Base-by-base conservation (phyloP, 2,797 vertebrate genomes). In the Cossypha dichroa region DNA sequence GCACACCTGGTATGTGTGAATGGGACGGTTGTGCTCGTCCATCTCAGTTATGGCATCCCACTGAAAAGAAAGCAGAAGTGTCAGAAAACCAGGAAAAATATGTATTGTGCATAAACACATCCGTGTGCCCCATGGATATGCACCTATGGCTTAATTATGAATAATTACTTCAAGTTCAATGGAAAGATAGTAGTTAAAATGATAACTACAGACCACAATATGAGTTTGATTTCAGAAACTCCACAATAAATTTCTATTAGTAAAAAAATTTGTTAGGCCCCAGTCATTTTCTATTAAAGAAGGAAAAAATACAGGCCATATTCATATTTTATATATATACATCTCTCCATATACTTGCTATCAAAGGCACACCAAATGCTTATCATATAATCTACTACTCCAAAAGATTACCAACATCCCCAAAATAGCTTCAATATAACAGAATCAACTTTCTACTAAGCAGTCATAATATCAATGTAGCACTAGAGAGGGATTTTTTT, bases 11-110 rank as follows among this genome's bases (percentile, higher is more conserved):
- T 99, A 99, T 1, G 99, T 99, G 63, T 99, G 99, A 90, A 99
- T 99, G 94, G 99, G 99, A 40, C 98, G 98, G 95, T 99, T 99
- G 96, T 99, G 99, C 90, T 99, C 99, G 73, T 99, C 99, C 99
- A 99, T 99, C 97, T 99, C 99, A 36, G 99, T 99, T 94, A 99
- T 99, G 91, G 99, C 98, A 85, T 99, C 99, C 99, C 99, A 99
- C 99, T 99, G 95, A 13, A 97, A 91, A 95, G 49, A 82, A 94
- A 93, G 95, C 36, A 79, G 18, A 79, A 69, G 14, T 8, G 20
- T 43, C 80, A 69, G 60, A 77, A 84, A 86, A 82, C 4, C 4
- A 31, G n/a, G 56, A 40, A 73, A 77, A 62, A 45, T 7, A 74
- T 1, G 4, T 36, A 41, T 54, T 25, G 11, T 6, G 5, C 3